phyloP scores from a whole-genome alignment of 1,140 invertebrate genomes.

The Dendroctonus valens region DNA sequence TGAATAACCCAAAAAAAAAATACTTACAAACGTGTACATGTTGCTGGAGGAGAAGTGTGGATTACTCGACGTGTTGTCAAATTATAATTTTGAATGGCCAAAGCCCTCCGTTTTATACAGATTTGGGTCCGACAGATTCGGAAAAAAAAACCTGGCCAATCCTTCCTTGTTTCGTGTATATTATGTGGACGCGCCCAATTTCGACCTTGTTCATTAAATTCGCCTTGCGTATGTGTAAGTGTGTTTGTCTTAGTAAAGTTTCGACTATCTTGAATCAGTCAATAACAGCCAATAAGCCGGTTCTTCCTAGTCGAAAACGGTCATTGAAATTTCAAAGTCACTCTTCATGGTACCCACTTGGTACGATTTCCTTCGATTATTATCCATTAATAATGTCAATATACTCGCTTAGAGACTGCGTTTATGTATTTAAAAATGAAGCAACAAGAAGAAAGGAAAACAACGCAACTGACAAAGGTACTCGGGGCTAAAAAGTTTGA shows the following conservation, averaged over 20 bases:
- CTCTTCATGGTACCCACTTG: background rate
- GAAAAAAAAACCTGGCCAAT: constrained; percentile 10
- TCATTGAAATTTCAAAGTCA: constrained; percentile 15
- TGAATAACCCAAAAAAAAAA: constrained; percentile 3
- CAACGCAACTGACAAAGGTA: no score
- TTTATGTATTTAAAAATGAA: no score
- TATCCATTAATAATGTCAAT: background rate
- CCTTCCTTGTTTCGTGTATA: constrained; percentile 7
- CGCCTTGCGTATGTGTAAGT: background rate
- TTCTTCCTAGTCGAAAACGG: background rate
- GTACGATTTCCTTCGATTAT: background rate
- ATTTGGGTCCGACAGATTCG: background rate
- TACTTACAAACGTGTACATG: constrained; percentile 54
- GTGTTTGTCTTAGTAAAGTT: constrained; percentile 8
- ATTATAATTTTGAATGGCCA: constrained; percentile 3
- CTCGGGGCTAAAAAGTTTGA: no score
- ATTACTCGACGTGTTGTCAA: constrained; percentile 11
- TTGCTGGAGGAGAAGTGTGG: constrained; percentile 18
- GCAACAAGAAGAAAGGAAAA: no score
- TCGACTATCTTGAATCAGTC: no score
- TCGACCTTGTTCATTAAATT: constrained; percentile 14
- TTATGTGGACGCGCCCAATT: constrained; percentile 15
- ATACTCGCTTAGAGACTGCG: no score
- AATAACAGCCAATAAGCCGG: background rate
- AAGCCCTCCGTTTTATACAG: constrained; percentile 10